A percentile compares a stretch with the other conserved stretches of the same genome.
phyloP scores from a whole-genome alignment of 30 jellyfish, hydroid and myxozoan species.

The Sanderia malayensis region DNA sequence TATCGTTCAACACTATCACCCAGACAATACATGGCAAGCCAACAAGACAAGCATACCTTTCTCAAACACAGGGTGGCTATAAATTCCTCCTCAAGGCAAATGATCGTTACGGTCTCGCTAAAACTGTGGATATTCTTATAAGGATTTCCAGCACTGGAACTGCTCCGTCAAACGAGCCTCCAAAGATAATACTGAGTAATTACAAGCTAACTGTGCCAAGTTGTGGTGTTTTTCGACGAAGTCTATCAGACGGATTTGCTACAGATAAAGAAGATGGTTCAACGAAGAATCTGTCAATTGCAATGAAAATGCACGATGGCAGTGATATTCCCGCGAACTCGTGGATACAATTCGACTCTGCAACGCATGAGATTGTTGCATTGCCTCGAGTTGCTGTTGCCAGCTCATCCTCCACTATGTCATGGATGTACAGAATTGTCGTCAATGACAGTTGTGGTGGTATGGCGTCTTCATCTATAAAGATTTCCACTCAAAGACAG shows the following conservation, averaged over 20 bases:
- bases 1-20: constrained; percentile 37
- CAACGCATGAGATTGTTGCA: constrained; percentile 61
- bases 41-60: constrained; percentile 12
- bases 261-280: constrained; percentile 54
- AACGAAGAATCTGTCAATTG: constrained; percentile 36
- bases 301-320: constrained; percentile 18
- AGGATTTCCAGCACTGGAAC: constrained; percentile 31
- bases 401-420: constrained; percentile 1
- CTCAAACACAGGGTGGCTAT: constrained; percentile 36
- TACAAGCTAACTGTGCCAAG: constrained; percentile 51
- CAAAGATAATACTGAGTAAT: constrained; percentile 27
- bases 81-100: constrained; percentile 73
- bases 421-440: constrained; percentile 18
- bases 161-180: constrained; percentile 52
- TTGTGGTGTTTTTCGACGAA: constrained; percentile 69
- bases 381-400: constrained; percentile 54
- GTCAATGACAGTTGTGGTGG: constrained; percentile 67
- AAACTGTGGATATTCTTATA: constrained; percentile 51
- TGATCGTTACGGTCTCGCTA: constrained; percentile 51
- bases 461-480: constrained; percentile 37
- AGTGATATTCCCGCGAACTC: constrained; percentile 29
- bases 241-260: constrained; percentile 57
- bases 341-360: constrained; percentile 73
- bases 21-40: constrained; percentile 61
- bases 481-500: constrained; percentile 23